Evolutionary conservation across 2,888 invertebrate species (phyloP).

Genomic region (Philereme vetulata): DNA sequence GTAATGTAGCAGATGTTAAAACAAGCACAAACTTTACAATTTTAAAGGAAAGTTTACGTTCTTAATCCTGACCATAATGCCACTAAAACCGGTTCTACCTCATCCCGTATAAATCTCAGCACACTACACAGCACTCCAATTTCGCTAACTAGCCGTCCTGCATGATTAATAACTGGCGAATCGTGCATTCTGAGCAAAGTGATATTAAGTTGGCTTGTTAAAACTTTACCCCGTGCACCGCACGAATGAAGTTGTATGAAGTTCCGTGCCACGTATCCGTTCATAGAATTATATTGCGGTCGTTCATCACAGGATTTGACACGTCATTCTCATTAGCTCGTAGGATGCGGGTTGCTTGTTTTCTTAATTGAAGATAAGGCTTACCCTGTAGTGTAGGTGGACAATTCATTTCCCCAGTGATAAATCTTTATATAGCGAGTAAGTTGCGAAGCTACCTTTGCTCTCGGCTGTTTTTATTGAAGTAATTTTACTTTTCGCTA

Average conservation of each 20-base stretch:
- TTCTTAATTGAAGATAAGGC: constrained; percentile 50
- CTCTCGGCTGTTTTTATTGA: constrained; percentile 22
- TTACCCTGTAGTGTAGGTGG: constrained; percentile 37
- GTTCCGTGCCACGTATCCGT: constrained; percentile 61
- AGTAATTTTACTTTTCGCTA: constrained; percentile 20
- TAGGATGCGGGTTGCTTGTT: constrained; percentile 46
- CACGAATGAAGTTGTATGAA: constrained; percentile 69
- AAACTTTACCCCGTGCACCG: constrained; percentile 75
- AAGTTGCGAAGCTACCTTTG: constrained; percentile 21
- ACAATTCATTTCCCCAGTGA: constrained; percentile 37
- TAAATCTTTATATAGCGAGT: constrained; percentile 27
- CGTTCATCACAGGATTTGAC: constrained; percentile 56
- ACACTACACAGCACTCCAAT: constrained; percentile 66
- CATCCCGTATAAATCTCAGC: constrained; percentile 52
- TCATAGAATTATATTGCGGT: constrained; percentile 61
- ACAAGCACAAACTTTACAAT: constrained; percentile 27
- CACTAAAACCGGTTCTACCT: constrained; percentile 40
- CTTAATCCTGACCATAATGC: constrained; percentile 33
- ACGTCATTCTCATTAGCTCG: constrained; percentile 44
- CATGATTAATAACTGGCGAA: constrained; percentile 81
- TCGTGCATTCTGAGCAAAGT: constrained; percentile 78
- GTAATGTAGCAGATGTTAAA: constrained; percentile 13
- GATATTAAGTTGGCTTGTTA: constrained; percentile 84
- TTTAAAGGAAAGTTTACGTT: constrained; percentile 31
- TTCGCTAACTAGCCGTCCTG: constrained; percentile 78